Percentiles rank a stretch among this genome's conserved stretches.
Evolutionary conservation across 2,888 invertebrate genomes (phyloP).

Genomic region (Alsophila aescularia): DNA sequence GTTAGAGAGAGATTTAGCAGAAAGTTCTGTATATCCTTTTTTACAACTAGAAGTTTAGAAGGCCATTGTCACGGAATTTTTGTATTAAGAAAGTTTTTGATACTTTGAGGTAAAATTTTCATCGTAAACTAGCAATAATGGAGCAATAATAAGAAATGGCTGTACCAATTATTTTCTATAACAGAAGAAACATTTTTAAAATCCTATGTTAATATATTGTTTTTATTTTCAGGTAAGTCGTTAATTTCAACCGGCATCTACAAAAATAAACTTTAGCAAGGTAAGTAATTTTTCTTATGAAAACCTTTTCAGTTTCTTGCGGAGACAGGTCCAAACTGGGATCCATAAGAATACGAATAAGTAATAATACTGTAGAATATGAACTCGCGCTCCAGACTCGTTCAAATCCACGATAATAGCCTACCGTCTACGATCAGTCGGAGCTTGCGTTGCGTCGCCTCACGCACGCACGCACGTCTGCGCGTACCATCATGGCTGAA

Average conservation of each 20-base stretch:
- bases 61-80: conserved; percentile 23
- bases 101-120: conserved; percentile 8
- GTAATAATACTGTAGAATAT: too few relatives aligned
- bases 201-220: neutral
- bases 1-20: conserved; percentile 2
- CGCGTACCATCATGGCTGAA: too few relatives aligned
- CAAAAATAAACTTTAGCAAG: neutral
- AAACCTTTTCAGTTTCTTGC: neutral
- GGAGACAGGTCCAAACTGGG: too few relatives aligned
- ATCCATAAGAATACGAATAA: too few relatives aligned
- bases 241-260: neutral
- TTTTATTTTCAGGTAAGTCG: conserved; percentile 33
- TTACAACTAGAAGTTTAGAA: conserved; percentile 10
- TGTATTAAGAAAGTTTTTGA: conserved; percentile 11
- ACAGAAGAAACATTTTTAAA: neutral
- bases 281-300: neutral
- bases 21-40: conserved; percentile 1
- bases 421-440: too few relatives aligned
- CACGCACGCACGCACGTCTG: too few relatives aligned
- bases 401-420: too few relatives aligned
- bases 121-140: conserved; percentile 13
- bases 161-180: neutral
- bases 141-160: too few relatives aligned
- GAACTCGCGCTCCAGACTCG: too few relatives aligned
- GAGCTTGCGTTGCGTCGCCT: too few relatives aligned